phyloP scores from a whole-genome alignment of 2,113 vertebrate genomes.

The Irena cyanogastra region DNA sequence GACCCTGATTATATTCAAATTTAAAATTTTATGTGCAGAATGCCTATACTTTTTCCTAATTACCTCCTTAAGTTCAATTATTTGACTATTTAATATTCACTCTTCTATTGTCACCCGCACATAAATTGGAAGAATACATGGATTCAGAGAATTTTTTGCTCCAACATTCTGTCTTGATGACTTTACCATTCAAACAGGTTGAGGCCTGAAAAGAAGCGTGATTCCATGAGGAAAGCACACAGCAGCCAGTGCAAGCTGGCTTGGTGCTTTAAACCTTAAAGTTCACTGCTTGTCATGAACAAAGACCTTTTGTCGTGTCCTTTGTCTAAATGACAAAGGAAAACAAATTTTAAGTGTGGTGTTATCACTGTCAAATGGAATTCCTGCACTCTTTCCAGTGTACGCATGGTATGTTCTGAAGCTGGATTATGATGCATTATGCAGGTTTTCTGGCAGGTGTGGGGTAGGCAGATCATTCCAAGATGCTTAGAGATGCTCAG shows the following conservation, averaged over 20 bases:
- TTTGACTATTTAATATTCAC: neutral
- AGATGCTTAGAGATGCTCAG: neutral
- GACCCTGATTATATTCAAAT: neutral
- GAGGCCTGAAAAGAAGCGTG: neutral
- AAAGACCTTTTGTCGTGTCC: neutral
- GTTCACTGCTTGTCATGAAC: neutral
- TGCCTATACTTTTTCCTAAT: neutral
- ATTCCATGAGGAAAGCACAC: neutral
- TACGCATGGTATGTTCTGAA: accelerated
- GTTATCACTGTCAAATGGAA: neutral
- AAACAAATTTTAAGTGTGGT: neutral
- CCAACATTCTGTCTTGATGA: neutral
- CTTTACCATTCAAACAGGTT: neutral
- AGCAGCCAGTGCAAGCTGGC: neutral
- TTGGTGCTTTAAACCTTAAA: neutral
- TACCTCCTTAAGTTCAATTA: neutral
- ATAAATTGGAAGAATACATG: neutral
- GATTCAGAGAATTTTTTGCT: neutral
- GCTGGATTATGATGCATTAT: neutral
- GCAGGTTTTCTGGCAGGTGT: neutral
- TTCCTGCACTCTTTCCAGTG: neutral
- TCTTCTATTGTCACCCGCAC: neutral
- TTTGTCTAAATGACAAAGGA: neutral
- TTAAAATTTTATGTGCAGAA: neutral
- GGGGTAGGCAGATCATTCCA: neutral